phyloP scores from a whole-genome alignment of 1,140 invertebrate species.

The Colletes latitarsis region DNA sequence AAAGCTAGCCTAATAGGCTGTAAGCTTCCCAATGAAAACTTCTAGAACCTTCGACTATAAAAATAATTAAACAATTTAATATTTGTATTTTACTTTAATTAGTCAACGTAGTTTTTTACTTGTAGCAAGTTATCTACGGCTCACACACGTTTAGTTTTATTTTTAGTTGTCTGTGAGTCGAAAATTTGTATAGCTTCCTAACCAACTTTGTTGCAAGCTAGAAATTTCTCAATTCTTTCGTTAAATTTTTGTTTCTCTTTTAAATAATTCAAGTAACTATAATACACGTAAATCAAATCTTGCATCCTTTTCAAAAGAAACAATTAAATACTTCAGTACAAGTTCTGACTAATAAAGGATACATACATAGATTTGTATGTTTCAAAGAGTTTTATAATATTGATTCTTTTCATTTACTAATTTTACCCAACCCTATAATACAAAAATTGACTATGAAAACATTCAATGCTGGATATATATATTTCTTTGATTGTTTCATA shows the following conservation, averaged over 20 bases:
- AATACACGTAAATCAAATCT: slow-evolving; percentile 70
- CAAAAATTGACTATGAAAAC: slow-evolving; percentile 81
- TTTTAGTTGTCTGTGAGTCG: too few species aligned
- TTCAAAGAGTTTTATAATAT: slow-evolving; percentile 84
- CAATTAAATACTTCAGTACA: slow-evolving; percentile 81
- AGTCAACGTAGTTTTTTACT: too few species aligned
- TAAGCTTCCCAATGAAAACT: too few species aligned
- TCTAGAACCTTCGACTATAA: too few species aligned
- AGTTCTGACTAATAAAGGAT: slow-evolving; percentile 80
- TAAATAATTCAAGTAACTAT: slow-evolving; percentile 78
- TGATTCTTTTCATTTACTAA: slow-evolving; percentile 83
- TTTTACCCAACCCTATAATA: slow-evolving; percentile 83
- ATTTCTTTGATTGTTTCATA: slow-evolving; percentile 81
- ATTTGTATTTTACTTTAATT: too few species aligned
- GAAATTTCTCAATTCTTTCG: slow-evolving; percentile 80
- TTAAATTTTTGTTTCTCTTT: slow-evolving; percentile 70
- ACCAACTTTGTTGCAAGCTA: slow-evolving; percentile 67
- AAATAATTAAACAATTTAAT: too few species aligned
- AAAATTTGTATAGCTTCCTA: too few species aligned
- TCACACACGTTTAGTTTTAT: too few species aligned
- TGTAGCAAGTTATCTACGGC: too few species aligned
- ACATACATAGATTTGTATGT: slow-evolving; percentile 71
- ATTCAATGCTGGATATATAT: slow-evolving; percentile 83
- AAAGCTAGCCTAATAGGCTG: too few species aligned
- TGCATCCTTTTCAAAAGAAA: neutral